These are phyloP conservation scores for Myzus persicae DNA, from an alignment of 1,140 invertebrate species.

Conservation along the genomic window DNA sequence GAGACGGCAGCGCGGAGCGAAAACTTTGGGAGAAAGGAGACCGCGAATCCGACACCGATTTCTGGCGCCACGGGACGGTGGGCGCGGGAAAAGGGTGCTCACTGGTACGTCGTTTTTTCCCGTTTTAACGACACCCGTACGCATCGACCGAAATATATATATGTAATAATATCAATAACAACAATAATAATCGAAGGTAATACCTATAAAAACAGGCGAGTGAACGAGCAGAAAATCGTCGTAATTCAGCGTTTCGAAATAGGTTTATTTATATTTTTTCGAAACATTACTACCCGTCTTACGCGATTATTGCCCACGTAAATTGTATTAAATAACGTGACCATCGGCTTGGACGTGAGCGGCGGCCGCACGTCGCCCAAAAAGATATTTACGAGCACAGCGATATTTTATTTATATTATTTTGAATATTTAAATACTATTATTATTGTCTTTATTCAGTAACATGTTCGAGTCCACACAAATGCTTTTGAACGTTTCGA, in stretches of 20 bases:
- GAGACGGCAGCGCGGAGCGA: neutral
- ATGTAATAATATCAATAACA: neutral
- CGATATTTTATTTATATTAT: neutral
- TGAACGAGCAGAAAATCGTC: neutral
- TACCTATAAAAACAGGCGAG: neutral
- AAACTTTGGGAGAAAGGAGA: slow-evolving; percentile 1
- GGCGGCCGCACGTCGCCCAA: neutral
- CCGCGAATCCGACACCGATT: neutral
- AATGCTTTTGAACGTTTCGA: neutral
- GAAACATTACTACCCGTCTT: neutral
- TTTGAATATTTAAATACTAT: too few species aligned
- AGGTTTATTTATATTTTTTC: neutral
- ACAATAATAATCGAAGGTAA: neutral
- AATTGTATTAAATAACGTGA: neutral
- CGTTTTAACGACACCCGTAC: neutral
- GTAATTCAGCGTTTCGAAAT: neutral
- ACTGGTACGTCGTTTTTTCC: neutral
- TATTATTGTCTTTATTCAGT: neutral
- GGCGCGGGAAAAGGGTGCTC: neutral
- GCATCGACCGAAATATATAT: neutral
- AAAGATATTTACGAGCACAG: neutral
- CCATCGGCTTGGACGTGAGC: neutral
- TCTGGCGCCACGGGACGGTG: neutral
- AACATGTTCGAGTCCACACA: neutral
- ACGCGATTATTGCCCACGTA: neutral